phyloP scores from a whole-genome alignment of 1,140 invertebrate genomes.

The Adelges cooleyi region DNA sequence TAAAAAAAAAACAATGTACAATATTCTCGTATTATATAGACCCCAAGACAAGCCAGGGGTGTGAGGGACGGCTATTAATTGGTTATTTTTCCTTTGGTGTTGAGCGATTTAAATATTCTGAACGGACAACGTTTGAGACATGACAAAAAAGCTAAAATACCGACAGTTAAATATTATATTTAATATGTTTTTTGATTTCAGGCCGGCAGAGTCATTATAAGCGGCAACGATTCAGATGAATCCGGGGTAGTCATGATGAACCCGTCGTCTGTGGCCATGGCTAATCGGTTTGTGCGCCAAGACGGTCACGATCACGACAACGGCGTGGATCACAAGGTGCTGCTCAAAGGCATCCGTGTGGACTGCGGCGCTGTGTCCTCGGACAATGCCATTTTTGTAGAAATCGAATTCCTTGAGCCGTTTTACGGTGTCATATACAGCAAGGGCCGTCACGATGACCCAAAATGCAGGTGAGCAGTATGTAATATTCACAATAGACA shows the following conservation, averaged over 20 bases:
- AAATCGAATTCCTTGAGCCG: conserved; percentile 49
- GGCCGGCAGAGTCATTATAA: neutral
- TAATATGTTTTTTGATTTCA: neutral
- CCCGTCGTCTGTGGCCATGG: conserved; percentile 24
- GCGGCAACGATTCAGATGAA: neutral
- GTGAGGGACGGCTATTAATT: no score
- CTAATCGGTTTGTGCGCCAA: conserved; percentile 28
- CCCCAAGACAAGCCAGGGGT: no score
- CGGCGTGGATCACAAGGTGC: conserved; percentile 22
- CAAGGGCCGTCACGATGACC: conserved; percentile 53
- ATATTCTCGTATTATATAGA: no score
- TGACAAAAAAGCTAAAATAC: no score
- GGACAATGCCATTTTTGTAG: conserved; percentile 46
- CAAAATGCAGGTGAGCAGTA: conserved; percentile 51
- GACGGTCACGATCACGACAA: conserved; percentile 29
- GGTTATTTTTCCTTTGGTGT: no score
- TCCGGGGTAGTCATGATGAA: conserved; percentile 28
- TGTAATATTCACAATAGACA: no score
- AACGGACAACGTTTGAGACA: no score
- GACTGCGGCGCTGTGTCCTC: conserved; percentile 42
- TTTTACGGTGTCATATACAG: conserved; percentile 64
- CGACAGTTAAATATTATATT: no score
- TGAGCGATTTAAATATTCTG: no score
- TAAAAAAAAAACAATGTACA: no score
- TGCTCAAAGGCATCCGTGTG: conserved; percentile 48